A percentile compares a stretch with the other conserved stretches of the same genome.
Evolutionary conservation across 2,888 invertebrate species (phyloP).

Genomic region (Biston betularia): DNA sequence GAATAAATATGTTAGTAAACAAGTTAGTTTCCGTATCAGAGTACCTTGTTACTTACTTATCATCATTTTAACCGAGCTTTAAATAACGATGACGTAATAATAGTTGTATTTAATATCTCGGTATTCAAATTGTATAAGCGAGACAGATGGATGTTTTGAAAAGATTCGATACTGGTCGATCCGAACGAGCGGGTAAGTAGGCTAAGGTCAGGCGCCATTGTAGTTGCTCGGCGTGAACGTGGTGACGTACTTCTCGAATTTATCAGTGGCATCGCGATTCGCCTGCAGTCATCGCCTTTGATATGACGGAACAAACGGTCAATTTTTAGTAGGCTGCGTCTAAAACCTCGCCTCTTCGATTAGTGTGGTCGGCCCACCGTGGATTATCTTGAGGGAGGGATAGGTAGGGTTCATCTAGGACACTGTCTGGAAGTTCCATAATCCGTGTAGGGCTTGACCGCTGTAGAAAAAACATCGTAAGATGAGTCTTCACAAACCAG

Average conservation of each 20-base stretch:
- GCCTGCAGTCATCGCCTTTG: background rate
- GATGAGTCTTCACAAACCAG: too few species aligned
- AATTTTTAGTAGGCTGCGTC: background rate
- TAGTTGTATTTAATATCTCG: slow-evolving; percentile 4
- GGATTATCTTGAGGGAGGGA: too few species aligned
- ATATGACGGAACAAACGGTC: background rate
- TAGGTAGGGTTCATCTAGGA: too few species aligned
- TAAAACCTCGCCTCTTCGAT: too few species aligned
- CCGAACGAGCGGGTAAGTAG: slow-evolving; percentile 79
- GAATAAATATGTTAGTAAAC: slow-evolving; percentile 1
- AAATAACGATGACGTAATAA: slow-evolving; percentile 17
- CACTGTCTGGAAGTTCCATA: too few species aligned
- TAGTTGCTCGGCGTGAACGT: slow-evolving; percentile 66
- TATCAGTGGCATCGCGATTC: background rate
- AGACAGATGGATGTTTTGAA: slow-evolving; percentile 69
- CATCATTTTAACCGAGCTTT: background rate
- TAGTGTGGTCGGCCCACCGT: too few species aligned
- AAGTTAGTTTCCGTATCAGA: slow-evolving; percentile 8
- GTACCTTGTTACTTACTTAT: too few species aligned
- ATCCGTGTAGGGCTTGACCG: too few species aligned
- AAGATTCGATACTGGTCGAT: slow-evolving; percentile 77
- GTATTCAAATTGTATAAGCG: slow-evolving; percentile 47
- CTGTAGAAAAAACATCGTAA: too few species aligned
- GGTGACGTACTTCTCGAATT: slow-evolving; percentile 61
- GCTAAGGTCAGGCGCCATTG: slow-evolving; percentile 82